phyloP scores from a whole-genome alignment of 64 coral and sea anemone genomes.

The Pachyseris speciosa region DNA sequence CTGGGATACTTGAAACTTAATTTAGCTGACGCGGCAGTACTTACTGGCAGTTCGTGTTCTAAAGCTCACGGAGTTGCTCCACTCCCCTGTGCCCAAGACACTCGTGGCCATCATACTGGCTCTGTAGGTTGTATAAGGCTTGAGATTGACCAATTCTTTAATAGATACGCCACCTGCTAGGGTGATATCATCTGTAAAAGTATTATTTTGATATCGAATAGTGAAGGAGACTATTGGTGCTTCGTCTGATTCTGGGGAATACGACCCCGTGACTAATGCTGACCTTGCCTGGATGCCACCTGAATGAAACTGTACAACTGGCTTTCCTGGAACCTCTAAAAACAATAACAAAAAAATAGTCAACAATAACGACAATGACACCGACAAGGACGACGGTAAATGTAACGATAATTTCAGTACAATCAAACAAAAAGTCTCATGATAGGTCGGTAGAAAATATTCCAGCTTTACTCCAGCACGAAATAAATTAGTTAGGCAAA shows the following conservation, averaged over 20 bases:
- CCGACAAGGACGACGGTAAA: neutral
- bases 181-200: neutral
- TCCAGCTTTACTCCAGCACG: no score
- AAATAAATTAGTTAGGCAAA: no score
- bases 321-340: neutral
- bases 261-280: neutral
- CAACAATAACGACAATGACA: neutral
- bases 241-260: neutral
- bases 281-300: neutral
- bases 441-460: no score
- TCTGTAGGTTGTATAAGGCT: constrained; percentile 10
- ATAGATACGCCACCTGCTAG: neutral
- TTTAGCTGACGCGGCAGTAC: no score
- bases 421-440: neutral
- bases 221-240: neutral
- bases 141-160: neutral
- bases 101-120: neutral
- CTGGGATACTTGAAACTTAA: no score
- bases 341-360: neutral
- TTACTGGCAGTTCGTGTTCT: neutral
- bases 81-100: neutral
- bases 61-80: neutral
- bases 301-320: neutral
- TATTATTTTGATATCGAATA: neutral
- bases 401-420: neutral